Conservation (phyloP, 2,113 vertebrate species). For the Anser cygnoides region DNA sequence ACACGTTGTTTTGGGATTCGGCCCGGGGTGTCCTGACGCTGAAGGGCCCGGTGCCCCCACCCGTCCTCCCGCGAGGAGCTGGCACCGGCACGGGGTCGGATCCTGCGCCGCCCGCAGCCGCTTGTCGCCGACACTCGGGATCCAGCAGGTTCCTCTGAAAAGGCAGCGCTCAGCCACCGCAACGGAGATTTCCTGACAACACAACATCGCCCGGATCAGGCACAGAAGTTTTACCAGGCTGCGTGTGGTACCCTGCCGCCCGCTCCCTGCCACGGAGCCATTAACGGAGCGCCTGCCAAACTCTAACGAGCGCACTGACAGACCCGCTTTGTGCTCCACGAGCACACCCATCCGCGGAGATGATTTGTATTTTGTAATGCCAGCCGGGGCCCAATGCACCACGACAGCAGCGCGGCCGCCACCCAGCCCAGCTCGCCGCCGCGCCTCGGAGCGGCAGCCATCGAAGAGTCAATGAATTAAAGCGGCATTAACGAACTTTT, state of each 20-base stretch:
- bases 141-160: neutral
- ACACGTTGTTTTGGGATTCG: no score
- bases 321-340: neutral
- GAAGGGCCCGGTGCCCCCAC: no score
- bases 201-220: neutral
- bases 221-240: neutral
- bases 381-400: rapidly evolving
- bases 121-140: no score
- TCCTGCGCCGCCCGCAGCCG: no score
- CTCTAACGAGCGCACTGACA: neutral
- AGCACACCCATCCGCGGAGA: neutral
- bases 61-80: no score
- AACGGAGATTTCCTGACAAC: neutral
- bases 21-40: no score
- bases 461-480: neutral
- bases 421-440: neutral
- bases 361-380: neutral
- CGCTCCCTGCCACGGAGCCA: rapidly evolving
- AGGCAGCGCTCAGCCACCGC: neutral
- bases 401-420: neutral
- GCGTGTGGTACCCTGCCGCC: neutral
- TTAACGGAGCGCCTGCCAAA: rapidly evolving
- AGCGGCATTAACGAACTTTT: neutral
- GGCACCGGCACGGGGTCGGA: no score
- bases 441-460: neutral